Percentiles rank a stretch among this genome's conserved stretches.
Evolutionary conservation across 2,888 invertebrate species (phyloP).

Genomic region (Synanthedon andrenaeformis): DNA sequence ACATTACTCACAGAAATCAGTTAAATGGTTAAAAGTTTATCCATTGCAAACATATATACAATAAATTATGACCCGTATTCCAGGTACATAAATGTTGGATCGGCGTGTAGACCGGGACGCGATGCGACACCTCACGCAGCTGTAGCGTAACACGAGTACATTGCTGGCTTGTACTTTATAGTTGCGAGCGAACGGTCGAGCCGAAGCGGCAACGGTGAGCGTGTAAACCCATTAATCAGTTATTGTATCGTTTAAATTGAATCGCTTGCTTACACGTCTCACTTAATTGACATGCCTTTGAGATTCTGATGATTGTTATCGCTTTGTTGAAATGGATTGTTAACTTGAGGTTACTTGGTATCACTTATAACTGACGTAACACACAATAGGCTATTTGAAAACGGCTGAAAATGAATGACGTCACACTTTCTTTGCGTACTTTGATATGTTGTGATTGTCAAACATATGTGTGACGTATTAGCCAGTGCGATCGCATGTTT

Average conservation of each 20-base stretch:
- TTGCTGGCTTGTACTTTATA: conserved; percentile 27
- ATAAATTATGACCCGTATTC: background rate
- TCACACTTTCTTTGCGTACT: too few species aligned
- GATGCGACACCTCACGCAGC: background rate
- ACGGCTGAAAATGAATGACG: too few species aligned
- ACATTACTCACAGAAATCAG: too few species aligned
- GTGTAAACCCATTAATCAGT: conserved; percentile 1
- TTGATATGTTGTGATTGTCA: too few species aligned
- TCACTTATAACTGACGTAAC: too few species aligned
- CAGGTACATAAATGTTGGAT: conserved; percentile 6
- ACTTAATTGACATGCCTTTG: background rate
- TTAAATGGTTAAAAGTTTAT: too few species aligned
- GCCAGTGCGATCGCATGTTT: too few species aligned
- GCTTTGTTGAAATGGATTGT: conserved; percentile 3
- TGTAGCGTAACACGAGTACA: conserved; percentile 5
- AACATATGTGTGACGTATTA: too few species aligned
- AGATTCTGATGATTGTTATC: conserved; percentile 3
- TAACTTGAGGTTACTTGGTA: background rate
- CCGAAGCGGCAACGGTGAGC: conserved; percentile 17
- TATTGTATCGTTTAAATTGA: background rate
- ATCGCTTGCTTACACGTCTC: background rate
- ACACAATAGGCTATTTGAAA: too few species aligned
- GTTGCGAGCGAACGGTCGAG: conserved; percentile 7
- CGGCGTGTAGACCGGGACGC: conserved; percentile 3
- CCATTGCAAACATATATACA: background rate